Percentiles rank a stretch among this genome's conserved stretches.
phyloP scores from a whole-genome alignment of 2,888 invertebrate genomes.

The Patella ulyssiponensis region DNA sequence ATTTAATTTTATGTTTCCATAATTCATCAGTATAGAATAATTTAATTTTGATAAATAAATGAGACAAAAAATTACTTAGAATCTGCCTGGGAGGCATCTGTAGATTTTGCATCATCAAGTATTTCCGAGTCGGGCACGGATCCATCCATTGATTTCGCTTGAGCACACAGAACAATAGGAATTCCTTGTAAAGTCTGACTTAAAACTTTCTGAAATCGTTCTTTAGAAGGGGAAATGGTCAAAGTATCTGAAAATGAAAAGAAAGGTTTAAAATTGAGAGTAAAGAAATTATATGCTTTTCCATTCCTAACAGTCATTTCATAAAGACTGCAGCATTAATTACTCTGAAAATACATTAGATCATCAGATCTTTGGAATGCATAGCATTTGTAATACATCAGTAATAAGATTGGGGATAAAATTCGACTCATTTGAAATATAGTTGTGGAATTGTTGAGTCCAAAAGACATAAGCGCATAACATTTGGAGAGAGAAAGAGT shows the following conservation, averaged over 20 bases:
- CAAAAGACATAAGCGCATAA: too few relatives aligned
- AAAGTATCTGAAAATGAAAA: conserved; percentile 51
- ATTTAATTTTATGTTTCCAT: too few relatives aligned
- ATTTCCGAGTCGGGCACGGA: conserved; percentile 42
- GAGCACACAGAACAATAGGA: conserved; percentile 57
- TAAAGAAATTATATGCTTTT: too few relatives aligned
- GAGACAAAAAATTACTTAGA: conserved; percentile 10
- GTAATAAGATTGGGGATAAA: too few relatives aligned
- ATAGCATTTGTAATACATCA: background rate
- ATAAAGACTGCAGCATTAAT: too few relatives aligned
- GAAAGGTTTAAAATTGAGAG: background rate
- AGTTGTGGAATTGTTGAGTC: too few relatives aligned
- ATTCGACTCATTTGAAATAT: too few relatives aligned
- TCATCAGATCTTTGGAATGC: background rate
- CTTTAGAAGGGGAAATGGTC: conserved; percentile 59
- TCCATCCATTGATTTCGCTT: conserved; percentile 61
- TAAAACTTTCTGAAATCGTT: conserved; percentile 56
- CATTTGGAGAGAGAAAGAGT: too few relatives aligned
- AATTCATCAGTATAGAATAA: too few relatives aligned
- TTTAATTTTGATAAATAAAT: too few relatives aligned
- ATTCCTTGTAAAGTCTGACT: conserved; percentile 57
- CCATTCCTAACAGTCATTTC: too few relatives aligned
- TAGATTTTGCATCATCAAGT: conserved; percentile 35
- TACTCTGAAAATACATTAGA: too few relatives aligned
- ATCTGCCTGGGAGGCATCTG: conserved; percentile 29